phyloP scores from a whole-genome alignment of 2,797 vertebrate species.

The Megaceryle alcyon region DNA sequence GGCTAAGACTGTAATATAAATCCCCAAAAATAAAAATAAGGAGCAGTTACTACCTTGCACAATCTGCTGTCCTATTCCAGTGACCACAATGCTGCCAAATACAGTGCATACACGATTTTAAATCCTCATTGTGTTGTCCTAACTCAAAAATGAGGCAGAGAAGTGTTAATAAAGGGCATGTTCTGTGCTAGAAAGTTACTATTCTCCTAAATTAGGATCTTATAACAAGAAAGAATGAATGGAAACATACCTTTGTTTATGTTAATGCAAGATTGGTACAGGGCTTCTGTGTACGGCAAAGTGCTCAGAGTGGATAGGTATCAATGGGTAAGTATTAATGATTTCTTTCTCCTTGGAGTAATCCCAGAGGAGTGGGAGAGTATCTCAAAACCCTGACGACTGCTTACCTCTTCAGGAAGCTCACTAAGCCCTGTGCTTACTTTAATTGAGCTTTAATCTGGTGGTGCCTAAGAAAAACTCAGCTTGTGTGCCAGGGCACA shows the following conservation, averaged over 20 bases:
- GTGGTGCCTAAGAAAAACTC: not conserved
- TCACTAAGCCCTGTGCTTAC: not conserved
- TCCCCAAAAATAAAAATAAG: not conserved
- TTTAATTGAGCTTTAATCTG: not conserved
- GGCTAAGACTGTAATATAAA: not conserved
- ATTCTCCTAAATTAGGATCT: not conserved
- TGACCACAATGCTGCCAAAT: not conserved
- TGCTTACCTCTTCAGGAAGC: not conserved
- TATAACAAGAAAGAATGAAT: not conserved
- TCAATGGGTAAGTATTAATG: not conserved
- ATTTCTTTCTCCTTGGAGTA: not conserved
- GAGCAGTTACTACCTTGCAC: not conserved
- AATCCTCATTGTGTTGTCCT: not conserved
- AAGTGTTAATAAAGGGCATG: not conserved
- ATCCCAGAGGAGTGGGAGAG: not conserved
- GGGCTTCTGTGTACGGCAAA: not conserved
- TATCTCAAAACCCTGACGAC: not conserved
- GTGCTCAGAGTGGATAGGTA: not conserved
- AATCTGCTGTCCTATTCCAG: not conserved
- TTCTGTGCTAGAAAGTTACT: not conserved
- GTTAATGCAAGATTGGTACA: not conserved
- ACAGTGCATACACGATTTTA: fast-evolving
- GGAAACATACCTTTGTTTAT: not conserved
- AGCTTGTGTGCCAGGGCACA: not conserved
- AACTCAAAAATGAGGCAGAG: not conserved